Percentiles rank a stretch among this genome's conserved stretches.
These are phyloP conservation scores for Antheraea mylitta DNA, from an alignment of 1,140 invertebrate genomes.

Conservation along the genomic window DNA sequence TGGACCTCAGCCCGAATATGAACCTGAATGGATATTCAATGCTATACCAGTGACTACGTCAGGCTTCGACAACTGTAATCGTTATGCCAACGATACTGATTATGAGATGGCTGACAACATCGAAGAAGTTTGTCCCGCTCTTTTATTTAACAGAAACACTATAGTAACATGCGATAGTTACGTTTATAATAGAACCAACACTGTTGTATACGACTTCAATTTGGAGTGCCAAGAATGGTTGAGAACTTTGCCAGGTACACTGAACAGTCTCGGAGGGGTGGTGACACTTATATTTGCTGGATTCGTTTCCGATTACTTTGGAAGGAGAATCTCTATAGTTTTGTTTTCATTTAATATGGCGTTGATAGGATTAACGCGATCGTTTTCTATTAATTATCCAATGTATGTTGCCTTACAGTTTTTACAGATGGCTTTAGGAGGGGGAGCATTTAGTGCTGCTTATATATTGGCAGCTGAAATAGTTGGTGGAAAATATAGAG, in stretches of 20 bases:
- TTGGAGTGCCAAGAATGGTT: slow-evolving; percentile 66
- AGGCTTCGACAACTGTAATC: slow-evolving; percentile 54
- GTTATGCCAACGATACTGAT: slow-evolving; percentile 41
- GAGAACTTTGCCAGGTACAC: slow-evolving; percentile 53
- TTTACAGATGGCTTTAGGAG: slow-evolving; percentile 60
- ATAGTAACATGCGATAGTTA: slow-evolving; percentile 52
- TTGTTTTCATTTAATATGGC: slow-evolving; percentile 62
- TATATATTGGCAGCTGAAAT: slow-evolving; percentile 85
- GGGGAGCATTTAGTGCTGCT: slow-evolving; percentile 57
- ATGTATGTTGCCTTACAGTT: slow-evolving; percentile 65
- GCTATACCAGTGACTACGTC: slow-evolving; percentile 48
- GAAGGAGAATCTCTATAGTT: slow-evolving; percentile 53
- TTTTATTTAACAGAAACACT: slow-evolving; percentile 48
- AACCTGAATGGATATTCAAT: slow-evolving; percentile 56
- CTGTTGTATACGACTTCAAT: slow-evolving; percentile 62
- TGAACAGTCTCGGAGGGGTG: slow-evolving; percentile 62
- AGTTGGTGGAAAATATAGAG: slow-evolving; percentile 86
- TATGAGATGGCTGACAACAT: slow-evolving; percentile 15
- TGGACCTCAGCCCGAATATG: slow-evolving; percentile 39
- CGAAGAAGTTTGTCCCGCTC: slow-evolving; percentile 38
- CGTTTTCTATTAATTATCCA: slow-evolving; percentile 60
- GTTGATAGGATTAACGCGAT: slow-evolving; percentile 48
- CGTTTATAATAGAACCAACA: slow-evolving; percentile 56
- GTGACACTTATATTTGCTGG: slow-evolving; percentile 57
- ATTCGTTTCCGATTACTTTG: slow-evolving; percentile 59